A percentile compares a stretch with the other conserved stretches of the same genome.
Conservation (phyloP, 64 coral and sea anemone species). For the Montipora cactus region DNA sequence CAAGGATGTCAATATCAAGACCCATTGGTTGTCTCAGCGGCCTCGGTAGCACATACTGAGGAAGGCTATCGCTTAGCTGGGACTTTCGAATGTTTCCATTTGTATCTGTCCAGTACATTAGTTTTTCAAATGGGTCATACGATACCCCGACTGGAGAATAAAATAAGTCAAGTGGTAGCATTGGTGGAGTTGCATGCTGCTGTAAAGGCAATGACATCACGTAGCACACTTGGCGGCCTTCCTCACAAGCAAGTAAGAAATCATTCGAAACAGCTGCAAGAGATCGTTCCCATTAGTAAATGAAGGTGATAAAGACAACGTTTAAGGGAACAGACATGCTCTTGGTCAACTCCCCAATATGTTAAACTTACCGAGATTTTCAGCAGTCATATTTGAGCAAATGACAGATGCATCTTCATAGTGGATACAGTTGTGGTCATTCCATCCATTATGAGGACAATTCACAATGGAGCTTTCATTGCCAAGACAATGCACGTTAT, state of each 20-base stretch:
- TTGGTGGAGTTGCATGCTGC: background rate
- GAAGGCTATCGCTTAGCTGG: background rate
- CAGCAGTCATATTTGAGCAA: background rate
- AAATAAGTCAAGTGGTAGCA: background rate
- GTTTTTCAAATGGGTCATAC: slow-evolving; percentile 23
- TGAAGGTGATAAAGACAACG: too few relatives aligned
- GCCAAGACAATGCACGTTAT: slow-evolving; percentile 2
- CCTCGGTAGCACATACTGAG: slow-evolving; percentile 6
- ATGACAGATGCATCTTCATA: slow-evolving; percentile 24
- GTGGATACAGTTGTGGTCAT: background rate
- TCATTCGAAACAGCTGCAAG: background rate
- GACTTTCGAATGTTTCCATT: slow-evolving; percentile 13
- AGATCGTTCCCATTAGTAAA: background rate
- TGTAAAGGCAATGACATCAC: background rate
- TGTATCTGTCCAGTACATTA: slow-evolving; percentile 49
- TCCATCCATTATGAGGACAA: slow-evolving; percentile 18
- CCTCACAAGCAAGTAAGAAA: slow-evolving; percentile 17
- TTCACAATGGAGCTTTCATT: slow-evolving; percentile 30
- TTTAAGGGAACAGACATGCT: too few relatives aligned
- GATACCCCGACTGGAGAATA: background rate
- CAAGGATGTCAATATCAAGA: slow-evolving; percentile 40
- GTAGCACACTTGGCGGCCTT: slow-evolving; percentile 7
- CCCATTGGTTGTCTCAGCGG: background rate
- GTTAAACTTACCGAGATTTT: background rate
- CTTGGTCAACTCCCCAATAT: too few relatives aligned